These are phyloP conservation scores for Nomada ferruginata DNA, from an alignment of 2,888 invertebrate species.

Conservation along the genomic window DNA sequence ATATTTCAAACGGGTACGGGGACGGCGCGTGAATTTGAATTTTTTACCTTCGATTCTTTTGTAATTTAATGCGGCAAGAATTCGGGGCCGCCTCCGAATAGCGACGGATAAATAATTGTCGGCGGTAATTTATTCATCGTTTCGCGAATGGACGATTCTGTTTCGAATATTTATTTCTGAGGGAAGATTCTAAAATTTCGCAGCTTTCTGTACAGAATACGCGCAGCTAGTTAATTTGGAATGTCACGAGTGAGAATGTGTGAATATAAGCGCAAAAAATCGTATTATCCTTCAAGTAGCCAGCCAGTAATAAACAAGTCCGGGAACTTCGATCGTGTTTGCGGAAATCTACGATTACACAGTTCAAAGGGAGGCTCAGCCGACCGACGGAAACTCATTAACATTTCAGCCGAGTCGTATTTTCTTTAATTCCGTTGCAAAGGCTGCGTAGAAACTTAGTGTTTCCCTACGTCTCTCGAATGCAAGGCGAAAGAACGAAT, in stretches of 20 bases:
- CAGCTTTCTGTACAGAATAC: no score
- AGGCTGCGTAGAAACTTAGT: constrained; percentile 33
- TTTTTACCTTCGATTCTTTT: neutral
- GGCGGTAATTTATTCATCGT: no score
- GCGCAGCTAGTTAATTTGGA: neutral
- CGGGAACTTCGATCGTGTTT: constrained; percentile 13
- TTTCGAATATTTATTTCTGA: no score
- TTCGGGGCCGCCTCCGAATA: neutral
- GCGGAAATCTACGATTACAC: neutral
- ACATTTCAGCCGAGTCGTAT: constrained; percentile 43
- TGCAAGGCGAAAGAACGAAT: constrained; percentile 29
- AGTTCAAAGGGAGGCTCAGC: constrained; percentile 31
- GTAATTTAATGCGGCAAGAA: constrained; percentile 1
- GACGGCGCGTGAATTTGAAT: neutral
- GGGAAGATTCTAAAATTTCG: no score
- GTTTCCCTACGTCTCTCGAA: constrained; percentile 32
- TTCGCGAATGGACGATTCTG: no score
- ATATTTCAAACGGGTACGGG: constrained; percentile 1
- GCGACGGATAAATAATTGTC: no score
- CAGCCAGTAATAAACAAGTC: constrained; percentile 24
- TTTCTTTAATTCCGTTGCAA: constrained; percentile 44
- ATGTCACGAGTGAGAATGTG: neutral
- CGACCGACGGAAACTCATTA: constrained; percentile 37
- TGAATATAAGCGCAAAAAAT: neutral
- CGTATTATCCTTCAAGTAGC: neutral